Conservation (phyloP, 2,797 vertebrate genomes). For the Arnoldichthys spilopterus region DNA sequence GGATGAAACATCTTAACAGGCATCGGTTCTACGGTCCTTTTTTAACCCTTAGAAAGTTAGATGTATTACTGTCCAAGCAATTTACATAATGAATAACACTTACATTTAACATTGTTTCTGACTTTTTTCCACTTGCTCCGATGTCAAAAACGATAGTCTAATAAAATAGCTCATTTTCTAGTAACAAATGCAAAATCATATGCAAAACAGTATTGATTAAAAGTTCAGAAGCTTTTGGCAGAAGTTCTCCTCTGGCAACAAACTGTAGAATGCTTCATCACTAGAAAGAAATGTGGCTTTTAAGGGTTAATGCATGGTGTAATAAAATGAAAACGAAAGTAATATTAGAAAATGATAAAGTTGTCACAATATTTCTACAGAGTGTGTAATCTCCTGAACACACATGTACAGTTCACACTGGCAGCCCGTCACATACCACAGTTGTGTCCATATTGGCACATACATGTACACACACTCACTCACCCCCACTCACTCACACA, state of each 20-base stretch:
- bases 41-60: neutral
- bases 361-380: constrained; percentile 27
- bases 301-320: neutral
- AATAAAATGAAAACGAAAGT: neutral
- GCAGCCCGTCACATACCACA: constrained; percentile 9
- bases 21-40: neutral
- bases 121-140: neutral
- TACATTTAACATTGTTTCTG: too few species aligned
- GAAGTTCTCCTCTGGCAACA: neutral
- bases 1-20: neutral
- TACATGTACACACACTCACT: constrained; percentile 5
- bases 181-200: too few species aligned
- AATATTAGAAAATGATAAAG: neutral
- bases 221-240: neutral
- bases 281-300: neutral
- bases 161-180: too few species aligned
- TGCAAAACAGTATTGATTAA: neutral
- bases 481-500: constrained; percentile 17
- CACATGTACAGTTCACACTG: constrained; percentile 17
- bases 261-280: neutral
- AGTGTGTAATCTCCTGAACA: constrained; percentile 8
- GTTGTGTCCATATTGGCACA: neutral
- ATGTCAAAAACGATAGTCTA: too few species aligned
- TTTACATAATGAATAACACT: too few species aligned
- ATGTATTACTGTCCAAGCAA: too few species aligned